Evolutionary conservation across 92 coral and sea anemone genomes (phyloP).

Genomic region (Zoanthus solanderi): DNA sequence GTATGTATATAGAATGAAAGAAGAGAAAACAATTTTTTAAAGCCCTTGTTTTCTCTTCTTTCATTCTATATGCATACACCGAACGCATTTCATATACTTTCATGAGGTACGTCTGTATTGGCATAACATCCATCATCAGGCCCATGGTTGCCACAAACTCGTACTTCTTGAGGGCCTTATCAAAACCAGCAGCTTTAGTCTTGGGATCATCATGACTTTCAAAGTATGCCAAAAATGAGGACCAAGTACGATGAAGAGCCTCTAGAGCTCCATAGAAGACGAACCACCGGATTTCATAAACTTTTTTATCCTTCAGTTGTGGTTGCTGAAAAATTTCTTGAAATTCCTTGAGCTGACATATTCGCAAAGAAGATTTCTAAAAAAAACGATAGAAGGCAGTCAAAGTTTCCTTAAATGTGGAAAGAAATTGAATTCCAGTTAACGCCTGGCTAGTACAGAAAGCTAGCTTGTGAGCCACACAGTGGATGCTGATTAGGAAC

Average conservation of each 20-base stretch:
- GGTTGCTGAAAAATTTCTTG: too few relatives aligned
- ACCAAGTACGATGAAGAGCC: slow-evolving; percentile 34
- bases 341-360: too few relatives aligned
- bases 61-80: too few relatives aligned
- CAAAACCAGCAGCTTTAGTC: slow-evolving; percentile 58
- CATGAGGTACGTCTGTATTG: background rate
- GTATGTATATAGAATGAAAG: too few relatives aligned
- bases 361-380: slow-evolving; percentile 20
- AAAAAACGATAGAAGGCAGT: background rate
- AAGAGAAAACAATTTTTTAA: too few relatives aligned
- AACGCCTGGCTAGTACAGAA: slow-evolving; percentile 19
- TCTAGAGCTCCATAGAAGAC: background rate
- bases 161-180: slow-evolving; percentile 49
- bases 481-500: slow-evolving; percentile 28
- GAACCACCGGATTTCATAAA: too few relatives aligned
- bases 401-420: slow-evolving; percentile 35
- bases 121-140: slow-evolving; percentile 56
- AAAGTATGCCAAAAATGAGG: slow-evolving; percentile 32
- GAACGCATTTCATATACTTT: too few relatives aligned
- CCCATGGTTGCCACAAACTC: slow-evolving; percentile 43
- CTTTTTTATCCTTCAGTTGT: too few relatives aligned
- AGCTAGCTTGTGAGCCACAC: slow-evolving; percentile 41
- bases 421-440: slow-evolving; percentile 25
- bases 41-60: too few relatives aligned
- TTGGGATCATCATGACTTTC: slow-evolving; percentile 40